These are phyloP conservation scores for Distichodus sexfasciatus DNA, from an alignment of 2,797 vertebrate genomes.

Conservation along the genomic window DNA sequence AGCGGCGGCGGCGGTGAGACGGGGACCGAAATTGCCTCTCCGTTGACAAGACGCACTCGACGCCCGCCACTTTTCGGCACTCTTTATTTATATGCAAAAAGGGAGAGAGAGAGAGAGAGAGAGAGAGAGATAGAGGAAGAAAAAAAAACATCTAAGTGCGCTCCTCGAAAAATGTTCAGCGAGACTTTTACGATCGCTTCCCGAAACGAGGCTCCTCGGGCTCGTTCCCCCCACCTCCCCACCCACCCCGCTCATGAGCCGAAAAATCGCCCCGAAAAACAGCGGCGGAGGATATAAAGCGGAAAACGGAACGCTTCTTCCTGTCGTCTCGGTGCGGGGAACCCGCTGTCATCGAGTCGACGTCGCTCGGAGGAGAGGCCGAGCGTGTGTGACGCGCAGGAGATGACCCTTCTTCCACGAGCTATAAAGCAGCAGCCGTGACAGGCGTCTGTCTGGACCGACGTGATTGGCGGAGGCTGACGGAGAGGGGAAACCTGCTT, in stretches of 20 bases:
- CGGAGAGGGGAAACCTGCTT: conserved; percentile 62
- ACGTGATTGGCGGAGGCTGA: conserved; percentile 1
- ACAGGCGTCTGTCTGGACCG: conserved; percentile 58
- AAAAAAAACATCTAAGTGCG: not conserved
- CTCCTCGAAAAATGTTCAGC: not conserved
- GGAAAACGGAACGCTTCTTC: not conserved
- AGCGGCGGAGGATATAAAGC: too few species aligned
- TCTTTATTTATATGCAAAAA: conserved; percentile 37
- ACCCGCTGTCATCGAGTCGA: not conserved
- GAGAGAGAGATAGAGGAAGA: too few species aligned
- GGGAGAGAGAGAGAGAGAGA: too few species aligned
- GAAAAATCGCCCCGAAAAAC: too few species aligned
- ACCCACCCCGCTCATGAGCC: too few species aligned
- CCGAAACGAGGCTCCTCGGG: not conserved
- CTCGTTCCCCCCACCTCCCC: too few species aligned
- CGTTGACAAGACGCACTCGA: conserved; percentile 34
- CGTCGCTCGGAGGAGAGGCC: not conserved
- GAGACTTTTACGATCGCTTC: not conserved
- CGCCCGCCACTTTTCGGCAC: not conserved
- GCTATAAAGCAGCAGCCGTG: conserved; percentile 36
- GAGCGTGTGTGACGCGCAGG: conserved; percentile 41
- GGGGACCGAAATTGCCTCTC: conserved; percentile 48
- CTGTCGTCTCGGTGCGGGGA: not conserved
- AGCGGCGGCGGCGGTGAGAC: conserved; percentile 55
- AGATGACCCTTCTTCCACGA: conserved; percentile 58